A percentile compares a stretch with the other conserved stretches of the same genome.
Evolutionary conservation across 2,888 invertebrate species (phyloP).

Genomic region (Scaptomyza tumidula): DNA sequence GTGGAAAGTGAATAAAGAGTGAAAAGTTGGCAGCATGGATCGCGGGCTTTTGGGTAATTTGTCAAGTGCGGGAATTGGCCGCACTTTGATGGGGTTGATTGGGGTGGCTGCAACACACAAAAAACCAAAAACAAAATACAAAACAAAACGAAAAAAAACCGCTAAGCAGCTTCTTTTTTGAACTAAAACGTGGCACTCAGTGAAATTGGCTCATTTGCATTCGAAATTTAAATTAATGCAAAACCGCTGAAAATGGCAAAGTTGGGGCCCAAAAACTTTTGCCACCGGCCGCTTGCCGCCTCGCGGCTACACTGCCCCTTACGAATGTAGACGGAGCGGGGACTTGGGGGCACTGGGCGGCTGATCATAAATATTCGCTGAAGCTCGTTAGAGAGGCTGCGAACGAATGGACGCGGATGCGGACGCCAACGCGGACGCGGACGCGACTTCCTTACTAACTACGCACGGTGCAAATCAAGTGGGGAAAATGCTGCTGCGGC

Average conservation of each 20-base stretch:
- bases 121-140: neutral
- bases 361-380: conserved; percentile 82
- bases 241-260: conserved; percentile 76
- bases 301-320: conserved; percentile 12
- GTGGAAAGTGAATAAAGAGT: conserved; percentile 30
- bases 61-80: conserved; percentile 74
- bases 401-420: conserved; percentile 67
- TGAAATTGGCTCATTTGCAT: conserved; percentile 83
- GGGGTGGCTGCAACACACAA: neutral
- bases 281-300: conserved; percentile 40
- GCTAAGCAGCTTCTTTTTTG: conserved; percentile 55
- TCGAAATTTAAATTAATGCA: conserved; percentile 83
- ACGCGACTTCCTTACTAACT: conserved; percentile 81
- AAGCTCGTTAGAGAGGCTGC: conserved; percentile 79
- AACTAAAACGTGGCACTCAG: conserved; percentile 71
- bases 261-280: conserved; percentile 71
- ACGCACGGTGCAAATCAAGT: conserved; percentile 77
- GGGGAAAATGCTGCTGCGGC: conserved; percentile 70
- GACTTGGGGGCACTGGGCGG: conserved; percentile 31
- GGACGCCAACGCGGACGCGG: conserved; percentile 26
- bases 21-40: conserved; percentile 34
- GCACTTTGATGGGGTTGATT: conserved; percentile 66
- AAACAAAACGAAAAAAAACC: conserved; percentile 8
- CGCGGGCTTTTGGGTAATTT: conserved; percentile 65
- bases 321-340: neutral